Percentiles rank a stretch among this genome's conserved stretches.
These are phyloP conservation scores for Lochmaea capreae DNA, from an alignment of 2,888 invertebrate species.

Conservation along the genomic window DNA sequence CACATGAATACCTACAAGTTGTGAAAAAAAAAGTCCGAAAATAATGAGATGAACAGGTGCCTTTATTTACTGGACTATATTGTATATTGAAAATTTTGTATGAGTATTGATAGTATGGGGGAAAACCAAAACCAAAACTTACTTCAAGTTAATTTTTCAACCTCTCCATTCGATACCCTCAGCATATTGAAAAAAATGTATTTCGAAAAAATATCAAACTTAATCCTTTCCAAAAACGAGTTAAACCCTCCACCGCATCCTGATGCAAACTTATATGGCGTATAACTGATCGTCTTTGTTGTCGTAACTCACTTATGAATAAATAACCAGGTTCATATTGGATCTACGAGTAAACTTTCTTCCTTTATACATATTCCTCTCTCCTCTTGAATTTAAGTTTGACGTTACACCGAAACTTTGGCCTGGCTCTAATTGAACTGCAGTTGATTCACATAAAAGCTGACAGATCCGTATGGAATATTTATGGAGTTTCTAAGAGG, in stretches of 20 bases:
- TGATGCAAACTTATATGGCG: neutral
- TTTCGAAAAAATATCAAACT: too few relatives aligned
- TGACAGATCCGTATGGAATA: conserved; percentile 1
- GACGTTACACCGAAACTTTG: neutral
- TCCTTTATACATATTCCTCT: neutral
- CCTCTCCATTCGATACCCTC: too few relatives aligned
- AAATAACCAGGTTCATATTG: neutral
- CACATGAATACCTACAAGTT: too few relatives aligned
- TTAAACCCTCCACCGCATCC: neutral
- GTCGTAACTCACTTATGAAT: neutral
- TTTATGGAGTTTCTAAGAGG: conserved; percentile 6
- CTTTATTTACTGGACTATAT: too few relatives aligned
- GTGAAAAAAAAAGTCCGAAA: too few relatives aligned
- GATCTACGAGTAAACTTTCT: neutral
- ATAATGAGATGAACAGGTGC: too few relatives aligned
- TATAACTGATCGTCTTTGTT: neutral
- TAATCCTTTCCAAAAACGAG: neutral
- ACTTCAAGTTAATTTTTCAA: too few relatives aligned
- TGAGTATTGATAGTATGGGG: too few relatives aligned
- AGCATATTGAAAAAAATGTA: too few relatives aligned
- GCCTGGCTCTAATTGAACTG: neutral
- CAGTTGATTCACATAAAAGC: neutral
- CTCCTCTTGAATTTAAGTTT: neutral
- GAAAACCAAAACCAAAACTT: too few relatives aligned
- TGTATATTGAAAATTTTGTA: too few relatives aligned